These are phyloP conservation scores for Lacerta agilis DNA, from an alignment of 2,797 vertebrate species.

Conservation along the genomic window DNA sequence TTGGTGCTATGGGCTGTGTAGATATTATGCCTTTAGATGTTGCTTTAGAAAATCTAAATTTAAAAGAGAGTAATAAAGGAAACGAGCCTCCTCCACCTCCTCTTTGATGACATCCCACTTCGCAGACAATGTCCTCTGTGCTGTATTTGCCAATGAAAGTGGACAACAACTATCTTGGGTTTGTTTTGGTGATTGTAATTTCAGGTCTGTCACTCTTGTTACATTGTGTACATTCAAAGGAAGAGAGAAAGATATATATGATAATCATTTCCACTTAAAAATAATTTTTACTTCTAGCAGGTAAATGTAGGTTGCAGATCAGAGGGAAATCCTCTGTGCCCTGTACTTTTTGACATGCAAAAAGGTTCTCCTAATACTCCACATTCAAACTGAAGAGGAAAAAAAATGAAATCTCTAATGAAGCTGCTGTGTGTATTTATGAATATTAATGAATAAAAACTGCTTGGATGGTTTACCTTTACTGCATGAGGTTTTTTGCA, in stretches of 20 bases:
- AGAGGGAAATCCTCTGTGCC: constrained; percentile 86
- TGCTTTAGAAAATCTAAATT: constrained; percentile 99
- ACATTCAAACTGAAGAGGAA: constrained; percentile 95
- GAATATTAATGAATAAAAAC: constrained; percentile 99
- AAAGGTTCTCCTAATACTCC: constrained; percentile 93
- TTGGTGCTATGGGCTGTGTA: constrained; percentile 99
- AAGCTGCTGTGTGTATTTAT: constrained; percentile 99
- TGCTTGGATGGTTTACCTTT: constrained; percentile 99
- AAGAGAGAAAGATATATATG: constrained; percentile 89
- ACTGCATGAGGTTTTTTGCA: constrained; percentile 99
- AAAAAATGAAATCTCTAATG: constrained; percentile 91
- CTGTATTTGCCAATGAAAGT: constrained; percentile 99
- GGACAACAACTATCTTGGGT: constrained; percentile 87
- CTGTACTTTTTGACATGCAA: constrained; percentile 89
- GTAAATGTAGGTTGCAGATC: constrained; percentile 92
- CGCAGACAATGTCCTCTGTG: constrained; percentile 99
- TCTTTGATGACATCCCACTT: constrained; percentile 98
- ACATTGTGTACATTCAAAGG: constrained; percentile 97
- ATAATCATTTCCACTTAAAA: constrained; percentile 99
- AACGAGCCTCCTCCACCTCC: constrained; percentile 98
- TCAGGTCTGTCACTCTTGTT: constrained; percentile 99
- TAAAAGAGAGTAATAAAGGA: constrained; percentile 94
- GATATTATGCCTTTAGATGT: constrained; percentile 99
- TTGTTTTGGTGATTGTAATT: constrained; percentile 97
- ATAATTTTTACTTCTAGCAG: constrained; percentile 95